A percentile compares a stretch with the other conserved stretches of the same genome.
Evolutionary conservation across 2,797 vertebrate species (phyloP).

Genomic region (Pteronotus mesoamericanus): DNA sequence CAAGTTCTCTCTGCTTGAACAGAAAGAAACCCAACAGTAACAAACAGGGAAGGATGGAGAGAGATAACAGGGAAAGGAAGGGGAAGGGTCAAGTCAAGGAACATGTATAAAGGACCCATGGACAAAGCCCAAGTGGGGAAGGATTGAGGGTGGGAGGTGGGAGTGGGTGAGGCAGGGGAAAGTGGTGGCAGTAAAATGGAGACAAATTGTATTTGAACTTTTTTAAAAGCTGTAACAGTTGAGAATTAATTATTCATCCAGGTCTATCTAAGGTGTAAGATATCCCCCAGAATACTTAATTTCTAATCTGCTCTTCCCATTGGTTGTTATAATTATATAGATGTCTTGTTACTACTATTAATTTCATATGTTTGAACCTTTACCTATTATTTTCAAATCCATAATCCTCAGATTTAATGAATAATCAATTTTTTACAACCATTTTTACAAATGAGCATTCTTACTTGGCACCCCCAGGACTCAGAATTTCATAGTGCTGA

Average conservation of each 20-base stretch:
- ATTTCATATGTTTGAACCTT: background rate
- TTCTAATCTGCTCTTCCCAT: background rate
- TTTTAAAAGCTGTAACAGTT: background rate
- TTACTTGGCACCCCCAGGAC: background rate
- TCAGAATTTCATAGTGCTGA: background rate
- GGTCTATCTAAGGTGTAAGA: background rate
- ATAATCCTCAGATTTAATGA: background rate
- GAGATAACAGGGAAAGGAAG: too few relatives aligned
- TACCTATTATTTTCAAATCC: background rate
- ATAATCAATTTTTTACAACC: background rate
- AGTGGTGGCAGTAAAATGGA: too few relatives aligned
- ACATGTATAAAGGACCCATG: too few relatives aligned
- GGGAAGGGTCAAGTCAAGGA: too few relatives aligned
- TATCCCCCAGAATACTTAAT: background rate
- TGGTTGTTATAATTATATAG: background rate
- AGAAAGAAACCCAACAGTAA: too few relatives aligned
- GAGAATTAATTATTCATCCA: background rate
- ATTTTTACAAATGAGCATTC: background rate
- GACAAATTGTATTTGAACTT: too few relatives aligned
- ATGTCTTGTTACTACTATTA: background rate
- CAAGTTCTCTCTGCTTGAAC: background rate
- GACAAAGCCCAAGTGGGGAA: too few relatives aligned
- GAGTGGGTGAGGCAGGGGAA: too few relatives aligned
- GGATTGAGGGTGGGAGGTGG: too few relatives aligned
- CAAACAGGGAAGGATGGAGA: too few relatives aligned